Base-by-base conservation (phyloP, 2,797 vertebrate species). In the Pipistrellus pygmaeus region DNA sequence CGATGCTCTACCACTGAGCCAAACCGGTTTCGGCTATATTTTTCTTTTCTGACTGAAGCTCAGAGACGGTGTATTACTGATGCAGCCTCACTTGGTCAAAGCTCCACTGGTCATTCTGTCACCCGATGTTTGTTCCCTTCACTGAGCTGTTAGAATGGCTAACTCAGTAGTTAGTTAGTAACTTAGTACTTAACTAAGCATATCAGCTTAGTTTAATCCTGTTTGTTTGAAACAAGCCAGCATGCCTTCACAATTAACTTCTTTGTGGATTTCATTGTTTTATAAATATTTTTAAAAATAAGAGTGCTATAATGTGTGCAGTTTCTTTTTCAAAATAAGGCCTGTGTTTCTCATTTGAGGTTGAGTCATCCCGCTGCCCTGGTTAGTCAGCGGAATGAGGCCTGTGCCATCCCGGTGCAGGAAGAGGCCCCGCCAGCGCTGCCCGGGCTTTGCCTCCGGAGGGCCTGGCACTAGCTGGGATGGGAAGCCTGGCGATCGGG, bases 161-260 rank as follows among this genome's bases (percentile, higher is more conserved):
- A 72, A 76, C 25, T 69, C 30, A 62, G 62, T 38, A 46, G 25
- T 75, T 76, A 66, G 23, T 73, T 76, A 66, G 23, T 73, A 57
- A 89, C 75, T 23, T 75, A 41, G 10, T 48, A 85, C 55, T 85
- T 88, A 72, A 66, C 48, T 68, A 62, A 89, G 80, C 68, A 57
- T 25, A 83, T 51, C 51, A 25, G 60, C 73, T 69, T 57, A 57
- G 17, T 75, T 12, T 35, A 66, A 46, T 84, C 38, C 64, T 17
- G 12, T 92, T 80, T 81, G 51, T 77, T 80, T 92, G 76, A 66
- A 80, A 83, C 18, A 53, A 91, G 57, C 55, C 57, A 35, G 53
- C 57, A 2, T 57, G 46, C 53, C 30, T 90, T 95, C 51, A 75
- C 85, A 32, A 14, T 83, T 62, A 82, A 85, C 44, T 44, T 86